Evolutionary conservation across 2,888 invertebrate species (phyloP), one percentile per base, ranked within the genome.

Genomic region (Pheosia tremula): DNA sequence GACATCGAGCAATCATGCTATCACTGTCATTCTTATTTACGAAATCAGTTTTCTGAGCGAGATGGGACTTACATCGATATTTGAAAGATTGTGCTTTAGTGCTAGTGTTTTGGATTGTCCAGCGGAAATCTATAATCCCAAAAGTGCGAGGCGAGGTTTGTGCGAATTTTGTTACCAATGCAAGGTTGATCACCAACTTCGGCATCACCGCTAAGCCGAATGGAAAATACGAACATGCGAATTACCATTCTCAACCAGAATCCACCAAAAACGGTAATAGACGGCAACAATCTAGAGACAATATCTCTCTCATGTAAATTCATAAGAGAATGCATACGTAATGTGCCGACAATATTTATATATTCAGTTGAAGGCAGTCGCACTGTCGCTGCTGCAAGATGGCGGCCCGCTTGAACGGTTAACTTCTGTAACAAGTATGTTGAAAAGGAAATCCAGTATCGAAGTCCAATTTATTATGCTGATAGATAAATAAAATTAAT

Each of bases 181-280:
- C 24, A 24, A 24, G 24, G 24, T 24, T 24, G 2, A 24, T 24
- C 24, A 24, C 24, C 1, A 43, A 43, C 43, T 9, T 9, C 9
- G 2, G 9, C 9, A 8, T 3, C 43, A 8, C 43, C 3, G 4
- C 43, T 43, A 6, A 7, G 41, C 41, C 41, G 41, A 45, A 45
- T 45, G 55, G 59, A 61, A 58, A 50, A 59, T 65, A 50, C 24
- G 8, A 64, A 57, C 54, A 61, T 57, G 57, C 54, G 24, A 56
- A 58, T 62, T 58, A 64, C 57, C 45, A 54, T 64, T 60, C 38
- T 6, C 24, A 24, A 53, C 53, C 36, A 9, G 24, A 37, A 53
- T 37, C 53, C 11, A 53, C 53, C 37, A 37, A 11, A 53, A 53
- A 41, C 41, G 13, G 13, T 56, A 56, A 56, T 41, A 56, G 56